Conservation (phyloP, 2,113 vertebrate genomes). For the Pteronura brasiliensis region DNA sequence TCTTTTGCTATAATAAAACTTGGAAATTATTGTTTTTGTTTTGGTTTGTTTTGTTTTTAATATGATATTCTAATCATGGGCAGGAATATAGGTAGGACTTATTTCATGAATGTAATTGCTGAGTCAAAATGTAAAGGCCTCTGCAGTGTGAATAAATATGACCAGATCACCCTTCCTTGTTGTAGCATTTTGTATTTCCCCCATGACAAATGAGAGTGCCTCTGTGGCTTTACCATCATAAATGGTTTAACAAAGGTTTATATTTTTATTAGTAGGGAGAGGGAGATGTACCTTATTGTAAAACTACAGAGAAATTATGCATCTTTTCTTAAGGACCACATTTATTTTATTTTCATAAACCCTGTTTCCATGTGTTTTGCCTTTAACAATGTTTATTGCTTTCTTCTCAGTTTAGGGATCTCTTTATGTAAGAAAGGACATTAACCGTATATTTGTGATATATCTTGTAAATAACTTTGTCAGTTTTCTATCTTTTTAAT, state of each 20-base stretch:
- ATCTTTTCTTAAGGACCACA: background rate
- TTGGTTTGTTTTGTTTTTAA: background rate
- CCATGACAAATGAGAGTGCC: fast-evolving
- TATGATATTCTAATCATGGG: background rate
- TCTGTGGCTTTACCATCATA: background rate
- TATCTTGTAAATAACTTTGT: background rate
- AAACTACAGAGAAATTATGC: background rate
- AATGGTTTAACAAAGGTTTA: background rate
- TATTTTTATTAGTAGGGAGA: background rate
- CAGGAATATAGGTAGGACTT: background rate
- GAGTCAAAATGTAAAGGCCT: background rate
- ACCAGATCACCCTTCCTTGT: background rate
- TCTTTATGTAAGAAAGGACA: background rate
- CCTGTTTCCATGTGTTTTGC: background rate
- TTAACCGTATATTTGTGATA: background rate
- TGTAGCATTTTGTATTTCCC: background rate
- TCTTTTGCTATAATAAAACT: background rate
- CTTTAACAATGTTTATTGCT: background rate
- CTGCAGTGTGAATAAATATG: background rate
- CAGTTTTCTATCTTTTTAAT: background rate
- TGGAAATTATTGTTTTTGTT: background rate
- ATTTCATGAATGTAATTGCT: background rate
- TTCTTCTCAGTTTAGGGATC: background rate
- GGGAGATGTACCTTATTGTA: background rate
- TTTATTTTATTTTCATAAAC: background rate